Conservation (phyloP, 2,797 vertebrate species). For the Crotalus adamanteus region DNA sequence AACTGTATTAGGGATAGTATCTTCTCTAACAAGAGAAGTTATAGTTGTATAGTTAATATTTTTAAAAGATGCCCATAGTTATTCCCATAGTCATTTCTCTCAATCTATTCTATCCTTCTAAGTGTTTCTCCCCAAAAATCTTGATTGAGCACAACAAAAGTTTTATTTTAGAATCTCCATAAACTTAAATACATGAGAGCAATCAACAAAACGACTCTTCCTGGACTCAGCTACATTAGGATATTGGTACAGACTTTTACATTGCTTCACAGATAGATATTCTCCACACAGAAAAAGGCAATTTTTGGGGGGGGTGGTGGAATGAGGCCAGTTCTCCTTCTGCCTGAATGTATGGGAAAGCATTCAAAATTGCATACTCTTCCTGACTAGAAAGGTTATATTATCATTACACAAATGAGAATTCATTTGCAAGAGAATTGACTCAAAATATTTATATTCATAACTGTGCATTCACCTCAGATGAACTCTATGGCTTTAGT, state of each 20-base stretch:
- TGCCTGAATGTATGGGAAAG: background rate
- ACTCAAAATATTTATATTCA: background rate
- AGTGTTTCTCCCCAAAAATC: background rate
- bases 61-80: background rate
- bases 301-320: too few species aligned
- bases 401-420: background rate
- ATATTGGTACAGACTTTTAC: background rate
- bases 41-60: background rate
- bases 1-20: background rate
- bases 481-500: background rate
- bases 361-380: background rate
- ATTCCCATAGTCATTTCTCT: background rate
- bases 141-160: background rate
- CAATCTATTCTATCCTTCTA: background rate
- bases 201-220: background rate
- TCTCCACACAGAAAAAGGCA: background rate
- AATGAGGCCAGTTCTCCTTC: background rate
- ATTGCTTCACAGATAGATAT: background rate
- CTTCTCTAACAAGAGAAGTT: background rate
- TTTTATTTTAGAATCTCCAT: background rate
- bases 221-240: background rate
- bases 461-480: background rate
- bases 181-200: background rate
- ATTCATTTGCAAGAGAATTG: background rate
- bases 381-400: background rate